A percentile compares a stretch with the other conserved stretches of the same genome.
Evolutionary conservation across 2,797 vertebrate species (phyloP).

Genomic region (Spinibarbus caldwelli): DNA sequence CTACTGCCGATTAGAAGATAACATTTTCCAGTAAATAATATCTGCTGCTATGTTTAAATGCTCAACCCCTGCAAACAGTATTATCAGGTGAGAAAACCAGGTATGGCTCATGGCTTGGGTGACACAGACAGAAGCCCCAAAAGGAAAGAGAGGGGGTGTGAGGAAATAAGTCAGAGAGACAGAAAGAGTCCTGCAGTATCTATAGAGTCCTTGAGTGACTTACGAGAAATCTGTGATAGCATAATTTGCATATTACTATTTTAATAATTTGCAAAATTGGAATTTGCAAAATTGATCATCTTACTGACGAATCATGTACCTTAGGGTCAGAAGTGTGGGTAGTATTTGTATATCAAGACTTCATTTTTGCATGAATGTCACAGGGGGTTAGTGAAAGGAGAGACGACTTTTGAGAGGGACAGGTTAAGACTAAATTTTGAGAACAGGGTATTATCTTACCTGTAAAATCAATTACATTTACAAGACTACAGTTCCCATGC

Average conservation of each 20-base stretch:
- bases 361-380: not conserved
- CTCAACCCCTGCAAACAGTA: slow-evolving; percentile 36
- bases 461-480: too few relatives aligned
- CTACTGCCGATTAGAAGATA: slow-evolving; percentile 44
- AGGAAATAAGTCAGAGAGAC: slow-evolving; percentile 42
- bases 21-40: slow-evolving; percentile 59
- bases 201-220: slow-evolving; percentile 37
- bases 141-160: slow-evolving; percentile 44
- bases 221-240: slow-evolving; percentile 26
- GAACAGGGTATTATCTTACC: too few relatives aligned
- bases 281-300: not conserved
- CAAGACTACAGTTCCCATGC: too few relatives aligned
- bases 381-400: not conserved
- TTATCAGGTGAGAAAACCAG: slow-evolving; percentile 46
- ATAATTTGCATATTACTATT: slow-evolving; percentile 12
- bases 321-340: not conserved
- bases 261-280: not conserved
- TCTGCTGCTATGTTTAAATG: slow-evolving; percentile 42
- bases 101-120: slow-evolving; percentile 13
- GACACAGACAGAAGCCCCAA: slow-evolving; percentile 29
- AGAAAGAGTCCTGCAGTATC: slow-evolving; percentile 64
- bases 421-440: too few relatives aligned
- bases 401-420: too few relatives aligned
- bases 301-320: not conserved
- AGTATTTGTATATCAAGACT: not conserved